These are phyloP conservation scores for Caenorhabditis zanzibari DNA, from an alignment of 2,888 invertebrate species.

Conservation along the genomic window DNA sequence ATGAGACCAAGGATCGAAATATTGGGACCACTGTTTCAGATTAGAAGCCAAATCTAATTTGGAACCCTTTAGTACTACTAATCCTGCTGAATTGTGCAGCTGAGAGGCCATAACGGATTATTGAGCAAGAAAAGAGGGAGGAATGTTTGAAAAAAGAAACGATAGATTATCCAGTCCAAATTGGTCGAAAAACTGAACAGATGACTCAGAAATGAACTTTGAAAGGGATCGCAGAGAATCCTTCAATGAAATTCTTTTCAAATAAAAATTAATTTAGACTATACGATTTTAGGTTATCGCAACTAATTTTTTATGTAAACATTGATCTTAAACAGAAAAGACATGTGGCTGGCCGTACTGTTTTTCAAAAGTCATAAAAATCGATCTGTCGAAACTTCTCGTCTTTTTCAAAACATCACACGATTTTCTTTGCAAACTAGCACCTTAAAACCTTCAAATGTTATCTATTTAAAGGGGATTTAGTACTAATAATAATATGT, in stretches of 20 bases:
- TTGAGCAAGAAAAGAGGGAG: conserved; percentile 27
- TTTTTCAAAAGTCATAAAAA: too few relatives aligned
- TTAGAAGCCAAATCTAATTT: conserved; percentile 63
- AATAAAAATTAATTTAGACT: not conserved
- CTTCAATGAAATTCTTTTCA: not conserved
- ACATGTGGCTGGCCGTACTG: too few relatives aligned
- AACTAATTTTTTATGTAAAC: too few relatives aligned
- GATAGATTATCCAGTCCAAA: not conserved
- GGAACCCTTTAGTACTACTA: conserved; percentile 38
- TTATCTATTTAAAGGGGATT: not conserved
- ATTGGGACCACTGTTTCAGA: conserved; percentile 38
- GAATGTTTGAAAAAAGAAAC: not conserved
- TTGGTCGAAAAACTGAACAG: not conserved
- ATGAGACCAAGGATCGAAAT: conserved; percentile 27
- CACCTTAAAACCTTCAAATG: not conserved
- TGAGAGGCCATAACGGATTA: conserved; percentile 52
- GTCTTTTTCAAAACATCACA: too few relatives aligned
- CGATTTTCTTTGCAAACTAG: not conserved
- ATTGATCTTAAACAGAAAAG: too few relatives aligned
- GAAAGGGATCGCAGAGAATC: not conserved
- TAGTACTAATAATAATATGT: conserved; percentile 3
- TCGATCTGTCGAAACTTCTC: too few relatives aligned
- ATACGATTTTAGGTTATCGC: too few relatives aligned
- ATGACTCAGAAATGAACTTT: not conserved
- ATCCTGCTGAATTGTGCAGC: conserved; percentile 20